A percentile compares a stretch with the other conserved stretches of the same genome.
Conservation (phyloP, 2,888 invertebrate species). For the Lymantria dispar region DNA sequence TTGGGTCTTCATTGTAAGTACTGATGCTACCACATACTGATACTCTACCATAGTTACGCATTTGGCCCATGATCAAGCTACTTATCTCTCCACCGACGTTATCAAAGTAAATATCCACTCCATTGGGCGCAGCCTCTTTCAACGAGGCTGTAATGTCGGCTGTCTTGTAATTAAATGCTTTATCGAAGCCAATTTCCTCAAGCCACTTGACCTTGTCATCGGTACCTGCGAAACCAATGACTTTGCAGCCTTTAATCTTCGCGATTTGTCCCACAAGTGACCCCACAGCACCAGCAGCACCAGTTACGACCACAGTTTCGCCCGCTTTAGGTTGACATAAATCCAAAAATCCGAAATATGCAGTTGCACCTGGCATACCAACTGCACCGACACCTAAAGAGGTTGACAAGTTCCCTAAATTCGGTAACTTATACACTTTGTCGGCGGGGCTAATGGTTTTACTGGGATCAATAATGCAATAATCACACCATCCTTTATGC, state of each 20-base stretch:
- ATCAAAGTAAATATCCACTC: constrained; percentile 89
- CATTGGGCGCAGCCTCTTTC: constrained; percentile 76
- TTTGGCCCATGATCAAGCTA: constrained; percentile 78
- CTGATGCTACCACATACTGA: constrained; percentile 73
- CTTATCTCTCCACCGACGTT: constrained; percentile 87
- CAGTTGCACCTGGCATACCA: constrained; percentile 88
- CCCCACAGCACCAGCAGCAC: constrained; percentile 90
- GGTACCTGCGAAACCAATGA: constrained; percentile 87
- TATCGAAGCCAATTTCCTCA: constrained; percentile 85
- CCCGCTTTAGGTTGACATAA: constrained; percentile 86
- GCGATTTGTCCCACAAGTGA: constrained; percentile 89
- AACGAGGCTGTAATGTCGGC: constrained; percentile 72
- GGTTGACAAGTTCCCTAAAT: constrained; percentile 73
- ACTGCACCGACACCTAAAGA: constrained; percentile 84
- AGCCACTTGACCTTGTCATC: constrained; percentile 56
- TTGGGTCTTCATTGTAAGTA: constrained; percentile 50
- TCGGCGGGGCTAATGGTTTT: constrained; percentile 16
- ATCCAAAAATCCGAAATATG: constrained; percentile 88
- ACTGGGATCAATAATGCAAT: constrained; percentile 47
- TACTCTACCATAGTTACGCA: constrained; percentile 83
- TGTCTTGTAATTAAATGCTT: constrained; percentile 87
- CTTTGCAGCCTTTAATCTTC: constrained; percentile 84
- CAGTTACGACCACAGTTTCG: constrained; percentile 87
- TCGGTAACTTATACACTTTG: constrained; percentile 68
- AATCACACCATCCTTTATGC: constrained; percentile 81